Evolutionary conservation across 2,888 invertebrate genomes (phyloP).

Genomic region (Sphaerophoria rueppellii): DNA sequence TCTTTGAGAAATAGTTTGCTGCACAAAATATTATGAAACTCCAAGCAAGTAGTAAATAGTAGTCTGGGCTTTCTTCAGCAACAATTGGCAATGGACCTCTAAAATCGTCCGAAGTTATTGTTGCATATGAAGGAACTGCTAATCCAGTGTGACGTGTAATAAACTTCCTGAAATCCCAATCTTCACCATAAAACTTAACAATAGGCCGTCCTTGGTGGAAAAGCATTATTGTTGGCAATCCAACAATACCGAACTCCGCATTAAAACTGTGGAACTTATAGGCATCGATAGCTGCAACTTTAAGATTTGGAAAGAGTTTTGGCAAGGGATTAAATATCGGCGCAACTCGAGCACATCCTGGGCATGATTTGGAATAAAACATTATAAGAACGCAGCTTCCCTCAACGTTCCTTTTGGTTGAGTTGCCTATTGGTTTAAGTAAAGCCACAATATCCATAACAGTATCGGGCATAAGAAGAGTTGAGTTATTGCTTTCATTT

Average conservation of each 20-base stretch:
- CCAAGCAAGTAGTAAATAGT: slow-evolving; percentile 92
- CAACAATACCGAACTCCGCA: slow-evolving; percentile 95
- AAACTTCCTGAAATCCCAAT: slow-evolving; percentile 91
- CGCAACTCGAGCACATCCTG: slow-evolving; percentile 94
- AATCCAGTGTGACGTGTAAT: slow-evolving; percentile 89
- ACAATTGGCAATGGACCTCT: slow-evolving; percentile 91
- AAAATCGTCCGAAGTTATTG: slow-evolving; percentile 89
- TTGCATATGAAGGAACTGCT: slow-evolving; percentile 84
- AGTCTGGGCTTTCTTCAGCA: slow-evolving; percentile 90
- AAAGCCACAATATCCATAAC: slow-evolving; percentile 79
- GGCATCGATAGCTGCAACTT: slow-evolving; percentile 95
- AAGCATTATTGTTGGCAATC: slow-evolving; percentile 93
- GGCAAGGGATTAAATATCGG: slow-evolving; percentile 95
- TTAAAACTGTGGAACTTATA: slow-evolving; percentile 91
- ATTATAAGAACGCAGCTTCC: slow-evolving; percentile 90
- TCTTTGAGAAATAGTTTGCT: slow-evolving; percentile 89
- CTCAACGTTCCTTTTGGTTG: slow-evolving; percentile 85
- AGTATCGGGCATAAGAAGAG: slow-evolving; percentile 78
- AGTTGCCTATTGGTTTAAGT: slow-evolving; percentile 80
- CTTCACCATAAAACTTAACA: slow-evolving; percentile 92
- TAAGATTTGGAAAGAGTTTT: slow-evolving; percentile 92
- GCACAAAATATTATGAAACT: slow-evolving; percentile 89
- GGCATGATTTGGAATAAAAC: slow-evolving; percentile 95
- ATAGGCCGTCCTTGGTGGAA: slow-evolving; percentile 94
- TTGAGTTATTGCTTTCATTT: slow-evolving; percentile 74